A percentile compares a stretch with the other conserved stretches of the same genome.
These are phyloP conservation scores for Potamarius usumacintae DNA, from an alignment of 2,113 vertebrate species.

Conservation along the genomic window DNA sequence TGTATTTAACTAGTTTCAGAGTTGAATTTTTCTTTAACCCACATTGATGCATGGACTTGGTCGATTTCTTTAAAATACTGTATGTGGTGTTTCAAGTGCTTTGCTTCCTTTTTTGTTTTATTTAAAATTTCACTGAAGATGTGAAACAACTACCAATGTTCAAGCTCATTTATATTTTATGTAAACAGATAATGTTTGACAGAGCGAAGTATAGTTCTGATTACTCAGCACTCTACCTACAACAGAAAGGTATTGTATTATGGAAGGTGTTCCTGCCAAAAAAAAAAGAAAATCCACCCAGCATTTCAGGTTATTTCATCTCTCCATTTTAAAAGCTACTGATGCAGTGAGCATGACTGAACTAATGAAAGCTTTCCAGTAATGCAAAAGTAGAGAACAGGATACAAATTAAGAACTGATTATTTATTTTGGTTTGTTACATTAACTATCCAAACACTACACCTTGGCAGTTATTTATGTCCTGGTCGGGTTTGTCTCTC, in stretches of 20 bases:
- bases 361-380: background rate
- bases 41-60: background rate
- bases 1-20: background rate
- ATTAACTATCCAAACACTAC: background rate
- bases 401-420: background rate
- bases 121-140: background rate
- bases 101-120: background rate
- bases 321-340: background rate
- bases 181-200: background rate
- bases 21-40: background rate
- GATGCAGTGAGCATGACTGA: background rate
- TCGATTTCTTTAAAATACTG: background rate
- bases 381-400: background rate
- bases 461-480: conserved; percentile 25
- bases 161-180: background rate
- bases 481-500: conserved; percentile 35
- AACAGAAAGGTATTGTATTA: background rate
- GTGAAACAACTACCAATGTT: background rate
- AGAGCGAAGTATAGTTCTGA: background rate
- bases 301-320: conserved; percentile 4
- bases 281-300: too few species aligned
- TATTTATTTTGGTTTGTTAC: background rate
- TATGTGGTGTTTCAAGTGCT: background rate
- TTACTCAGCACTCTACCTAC: conserved; percentile 21
- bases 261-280: background rate